These are phyloP conservation scores for Xenopus petersii DNA, from an alignment of 2,797 vertebrate species.

Conservation along the genomic window DNA sequence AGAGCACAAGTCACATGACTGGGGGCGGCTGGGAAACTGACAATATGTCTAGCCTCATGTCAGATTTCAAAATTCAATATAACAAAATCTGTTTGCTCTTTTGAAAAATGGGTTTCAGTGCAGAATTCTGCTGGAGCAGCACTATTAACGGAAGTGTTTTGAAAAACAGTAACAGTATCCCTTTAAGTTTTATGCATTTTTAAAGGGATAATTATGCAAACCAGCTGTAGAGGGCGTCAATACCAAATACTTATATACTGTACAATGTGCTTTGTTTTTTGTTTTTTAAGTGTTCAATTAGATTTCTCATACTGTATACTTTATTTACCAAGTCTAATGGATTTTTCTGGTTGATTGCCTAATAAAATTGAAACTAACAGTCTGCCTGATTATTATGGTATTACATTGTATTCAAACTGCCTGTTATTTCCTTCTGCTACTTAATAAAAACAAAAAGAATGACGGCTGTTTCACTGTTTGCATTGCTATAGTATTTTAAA, in stretches of 20 bases:
- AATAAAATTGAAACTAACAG: slow-evolving; percentile 25
- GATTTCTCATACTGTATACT: background rate
- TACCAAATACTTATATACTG: slow-evolving; percentile 8
- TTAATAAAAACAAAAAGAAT: background rate
- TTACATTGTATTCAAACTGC: background rate
- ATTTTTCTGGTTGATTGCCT: slow-evolving; percentile 11
- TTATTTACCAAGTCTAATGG: slow-evolving; percentile 4
- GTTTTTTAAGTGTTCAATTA: background rate
- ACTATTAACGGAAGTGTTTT: no score
- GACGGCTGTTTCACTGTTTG: background rate
- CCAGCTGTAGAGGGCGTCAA: slow-evolving; percentile 12
- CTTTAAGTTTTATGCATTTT: no score
- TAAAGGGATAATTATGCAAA: background rate
- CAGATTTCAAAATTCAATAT: no score
- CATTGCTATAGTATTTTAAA: slow-evolving; percentile 12
- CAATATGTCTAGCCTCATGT: no score
- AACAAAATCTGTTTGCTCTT: no score
- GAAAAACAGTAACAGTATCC: no score
- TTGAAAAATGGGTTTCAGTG: no score
- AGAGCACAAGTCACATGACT: no score
- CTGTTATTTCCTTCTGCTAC: background rate
- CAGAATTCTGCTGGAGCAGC: no score
- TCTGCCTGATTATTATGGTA: background rate
- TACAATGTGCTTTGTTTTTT: background rate
- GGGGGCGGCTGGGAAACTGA: no score